Base-by-base conservation (phyloP, 2,113 vertebrate genomes). In the Oostethus manadensis region DNA sequence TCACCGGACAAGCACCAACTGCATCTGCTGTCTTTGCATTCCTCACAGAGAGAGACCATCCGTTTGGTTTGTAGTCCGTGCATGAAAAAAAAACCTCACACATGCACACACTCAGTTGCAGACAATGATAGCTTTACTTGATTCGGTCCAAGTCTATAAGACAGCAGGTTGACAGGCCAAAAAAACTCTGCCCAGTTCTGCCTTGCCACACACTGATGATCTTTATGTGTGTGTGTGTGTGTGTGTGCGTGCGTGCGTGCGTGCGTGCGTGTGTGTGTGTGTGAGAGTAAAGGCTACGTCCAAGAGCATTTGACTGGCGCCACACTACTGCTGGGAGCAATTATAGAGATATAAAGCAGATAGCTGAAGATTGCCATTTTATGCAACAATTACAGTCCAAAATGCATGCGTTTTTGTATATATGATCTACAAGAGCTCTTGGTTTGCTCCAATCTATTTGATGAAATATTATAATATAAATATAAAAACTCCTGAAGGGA, bases 331-430 rank as follows among this genome's bases (percentile, higher is more conserved):
- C 82, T 84, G 84, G 82, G 66, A 83, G 56, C 71, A 83, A 86
- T 86, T 86, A 86, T 73, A 80, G 70, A 84, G 84, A 87, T 78
- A 82, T 76, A 60, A 69, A 75, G 77, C 82, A 82, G 80, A 80
- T 74, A 83, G 66, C 48, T 70, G 56, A 44, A 76, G 71, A 77
- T 74, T 63, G 60, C 53, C 22, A 50, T 66, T 79, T 67, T 74
- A 61, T 69, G 64, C 71, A 69, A 68, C 47, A 3, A 48, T 43
- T 60, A 68, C n/a, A 68, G 54, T 71, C 56, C 71, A 59, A 72
- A 67, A 68, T 15, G 22, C 56, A 45, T 14, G 43, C 56, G 51
- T 33, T 33, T 7, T 33, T 47, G 56, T 47, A 70, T 57, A 62
- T 49, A 64, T 51, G 60, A 71, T 57, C 8, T 17, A 73, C n/a